Base-by-base conservation (phyloP, 2,797 vertebrate species). In the Sebastes baramenuke region DNA sequence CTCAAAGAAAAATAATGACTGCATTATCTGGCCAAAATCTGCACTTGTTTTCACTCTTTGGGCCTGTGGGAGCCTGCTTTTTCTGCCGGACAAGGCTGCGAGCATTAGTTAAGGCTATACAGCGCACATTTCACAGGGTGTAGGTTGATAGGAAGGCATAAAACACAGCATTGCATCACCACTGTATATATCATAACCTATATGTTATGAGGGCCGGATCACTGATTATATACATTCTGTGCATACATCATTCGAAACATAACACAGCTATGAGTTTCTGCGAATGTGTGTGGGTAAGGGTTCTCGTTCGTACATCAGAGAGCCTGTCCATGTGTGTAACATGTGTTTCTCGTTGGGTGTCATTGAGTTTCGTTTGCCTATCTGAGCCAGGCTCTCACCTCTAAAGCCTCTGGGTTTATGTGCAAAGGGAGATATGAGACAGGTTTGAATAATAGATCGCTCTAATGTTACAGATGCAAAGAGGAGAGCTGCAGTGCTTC, bases 341-440 rank as follows among this genome's bases (percentile, higher is more conserved):
- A 94, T 86, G 83, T 94, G 94, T 84, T 93, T 94, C 83, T 91
- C 78, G 74, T 93, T 91, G 67, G 55, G 68, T 79, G 90, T 79
- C 72, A 74, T 79, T 87, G 74, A 60, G 72, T 83, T 88, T 90
- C 65, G 55, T 82, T 89, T 77, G 81, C 82, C 78, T 83, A 86
- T 90, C 76, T 77, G 75, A 91, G 85, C 75, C 88, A 60, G 77
- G 66, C 87, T 93, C 91, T 92, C 90, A 89, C 90, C 89, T 93
- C 85, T 66, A 66, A 81, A 89, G 79, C 75, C 81, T 66, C 14
- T 73, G 81, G 88, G 75, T 80, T 86, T 86, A 79, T 86, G 77
- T 75, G 79, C 79, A 78, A 69, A 72, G 13, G n/a, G 69, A 86
- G 76, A 81, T 65, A 83, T 34, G 56, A 84, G 84, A 84, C 59